These are phyloP conservation scores for Anarrhichthys ocellatus DNA, from an alignment of 2,113 vertebrate species.

Conservation along the genomic window DNA sequence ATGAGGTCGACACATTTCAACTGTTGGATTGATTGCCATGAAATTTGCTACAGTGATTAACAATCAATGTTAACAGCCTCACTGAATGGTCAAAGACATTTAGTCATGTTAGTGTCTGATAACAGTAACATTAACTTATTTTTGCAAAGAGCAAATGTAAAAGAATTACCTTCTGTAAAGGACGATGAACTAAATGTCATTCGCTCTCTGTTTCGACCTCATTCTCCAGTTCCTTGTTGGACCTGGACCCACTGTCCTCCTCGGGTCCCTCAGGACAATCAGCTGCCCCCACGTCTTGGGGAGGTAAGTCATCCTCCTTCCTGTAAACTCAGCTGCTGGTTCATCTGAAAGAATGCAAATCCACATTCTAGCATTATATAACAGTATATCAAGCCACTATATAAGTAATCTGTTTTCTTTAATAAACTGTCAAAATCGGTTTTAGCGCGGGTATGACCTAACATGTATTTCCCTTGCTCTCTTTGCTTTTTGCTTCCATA, in stretches of 20 bases:
- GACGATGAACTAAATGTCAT: not conserved
- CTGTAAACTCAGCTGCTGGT: not conserved
- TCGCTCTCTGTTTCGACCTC: slow-evolving; percentile 29
- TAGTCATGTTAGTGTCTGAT: not conserved
- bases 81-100: not conserved
- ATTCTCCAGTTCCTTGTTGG: slow-evolving; percentile 92
- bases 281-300: slow-evolving; percentile 89
- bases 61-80: not conserved
- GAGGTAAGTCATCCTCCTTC: slow-evolving; percentile 83
- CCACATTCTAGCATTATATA: not conserved
- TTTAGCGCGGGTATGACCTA: not conserved
- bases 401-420: not conserved
- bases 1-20: not conserved
- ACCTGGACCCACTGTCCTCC: slow-evolving; percentile 92
- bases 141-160: not conserved
- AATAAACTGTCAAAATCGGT: not conserved
- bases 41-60: not conserved
- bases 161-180: not conserved
- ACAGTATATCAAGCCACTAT: too few species aligned
- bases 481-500: slow-evolving; percentile 38
- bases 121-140: not conserved
- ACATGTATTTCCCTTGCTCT: not conserved
- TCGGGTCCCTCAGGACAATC: slow-evolving; percentile 81
- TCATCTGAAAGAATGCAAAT: not conserved
- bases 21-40: not conserved